Conservation (phyloP, 2,113 vertebrate genomes). For the Lontra canadensis region DNA sequence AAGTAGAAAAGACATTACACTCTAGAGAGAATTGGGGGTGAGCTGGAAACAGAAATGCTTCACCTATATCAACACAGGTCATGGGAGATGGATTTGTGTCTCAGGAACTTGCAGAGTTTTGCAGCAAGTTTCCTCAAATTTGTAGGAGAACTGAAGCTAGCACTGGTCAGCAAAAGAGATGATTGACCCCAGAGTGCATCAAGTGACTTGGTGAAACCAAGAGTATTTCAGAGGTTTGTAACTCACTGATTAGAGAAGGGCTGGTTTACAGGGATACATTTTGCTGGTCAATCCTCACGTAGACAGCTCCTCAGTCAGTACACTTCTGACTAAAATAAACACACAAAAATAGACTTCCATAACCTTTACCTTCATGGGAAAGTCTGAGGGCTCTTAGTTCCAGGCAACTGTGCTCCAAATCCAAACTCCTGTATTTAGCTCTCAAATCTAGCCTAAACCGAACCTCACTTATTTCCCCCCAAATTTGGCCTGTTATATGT, state of each 20-base stretch:
- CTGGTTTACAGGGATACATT: neutral
- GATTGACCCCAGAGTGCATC: neutral
- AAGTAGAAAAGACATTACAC: neutral
- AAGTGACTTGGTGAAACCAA: neutral
- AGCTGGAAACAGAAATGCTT: neutral
- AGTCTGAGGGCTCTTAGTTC: neutral
- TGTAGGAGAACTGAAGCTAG: neutral
- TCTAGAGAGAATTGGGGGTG: neutral
- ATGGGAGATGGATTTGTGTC: neutral
- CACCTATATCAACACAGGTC: neutral
- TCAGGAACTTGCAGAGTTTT: neutral
- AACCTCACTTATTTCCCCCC: neutral
- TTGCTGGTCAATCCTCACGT: neutral
- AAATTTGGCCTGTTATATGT: neutral
- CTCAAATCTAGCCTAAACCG: neutral
- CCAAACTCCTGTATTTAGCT: neutral
- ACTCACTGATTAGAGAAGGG: neutral
- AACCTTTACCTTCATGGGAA: neutral
- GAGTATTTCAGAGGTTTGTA: neutral
- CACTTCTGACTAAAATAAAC: neutral
- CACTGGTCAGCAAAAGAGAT: neutral
- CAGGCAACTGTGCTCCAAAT: neutral
- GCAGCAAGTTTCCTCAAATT: neutral
- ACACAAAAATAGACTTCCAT: neutral
- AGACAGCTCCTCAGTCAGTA: neutral